Evolutionary conservation across 1,140 invertebrate species (phyloP).

Genomic region (Conus betulinus): DNA sequence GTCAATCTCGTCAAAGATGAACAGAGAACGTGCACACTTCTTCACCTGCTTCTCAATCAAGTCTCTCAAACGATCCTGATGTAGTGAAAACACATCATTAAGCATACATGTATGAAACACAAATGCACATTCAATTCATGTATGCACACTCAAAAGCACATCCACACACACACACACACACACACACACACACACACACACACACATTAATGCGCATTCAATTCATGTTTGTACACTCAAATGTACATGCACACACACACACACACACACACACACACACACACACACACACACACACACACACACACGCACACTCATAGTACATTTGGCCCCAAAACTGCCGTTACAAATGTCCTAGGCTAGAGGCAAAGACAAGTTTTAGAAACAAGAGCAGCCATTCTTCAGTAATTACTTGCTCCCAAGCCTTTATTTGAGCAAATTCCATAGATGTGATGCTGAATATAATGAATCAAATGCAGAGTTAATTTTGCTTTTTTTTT

Average conservation of each 20-base stretch:
- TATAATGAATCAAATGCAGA: no score
- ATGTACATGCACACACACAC: not conserved
- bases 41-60: conserved; percentile 81
- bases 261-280: not conserved
- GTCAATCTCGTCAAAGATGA: conserved; percentile 98
- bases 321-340: no score
- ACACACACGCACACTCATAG: not conserved
- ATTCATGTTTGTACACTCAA: no score
- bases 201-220: no score
- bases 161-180: not conserved
- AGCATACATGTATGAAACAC: not conserved
- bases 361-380: no score
- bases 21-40: conserved; percentile 86
- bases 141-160: not conserved
- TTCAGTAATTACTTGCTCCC: no score
- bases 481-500: no score
- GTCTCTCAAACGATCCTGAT: conserved; percentile 79
- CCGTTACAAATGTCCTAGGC: no score
- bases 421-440: no score
- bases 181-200: not conserved
- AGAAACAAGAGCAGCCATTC: no score
- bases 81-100: conserved; percentile 11
- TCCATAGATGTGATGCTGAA: no score
- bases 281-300: not conserved
- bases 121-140: not conserved